A percentile compares a stretch with the other conserved stretches of the same genome.
These are phyloP conservation scores for Apotomis turbidana DNA, from an alignment of 2,888 invertebrate genomes.

Conservation along the genomic window DNA sequence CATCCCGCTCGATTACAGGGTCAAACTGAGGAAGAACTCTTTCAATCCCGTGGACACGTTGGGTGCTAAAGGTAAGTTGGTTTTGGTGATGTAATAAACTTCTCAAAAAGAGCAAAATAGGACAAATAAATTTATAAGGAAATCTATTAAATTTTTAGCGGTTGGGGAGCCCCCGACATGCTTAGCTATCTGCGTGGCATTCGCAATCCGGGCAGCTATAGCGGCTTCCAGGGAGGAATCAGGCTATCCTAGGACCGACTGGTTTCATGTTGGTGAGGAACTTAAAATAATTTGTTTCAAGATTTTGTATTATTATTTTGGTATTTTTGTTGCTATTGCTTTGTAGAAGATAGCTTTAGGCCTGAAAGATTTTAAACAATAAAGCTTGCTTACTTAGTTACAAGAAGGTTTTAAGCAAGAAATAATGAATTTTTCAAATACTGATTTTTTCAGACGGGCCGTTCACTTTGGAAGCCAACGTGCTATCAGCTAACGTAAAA, in stretches of 20 bases:
- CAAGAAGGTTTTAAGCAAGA: too few species aligned
- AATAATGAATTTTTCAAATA: too few species aligned
- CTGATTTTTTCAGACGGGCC: slow-evolving; percentile 73
- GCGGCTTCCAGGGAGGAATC: slow-evolving; percentile 85
- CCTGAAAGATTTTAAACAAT: too few species aligned
- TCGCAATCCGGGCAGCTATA: slow-evolving; percentile 86
- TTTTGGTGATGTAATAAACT: too few species aligned
- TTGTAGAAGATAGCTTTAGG: too few species aligned
- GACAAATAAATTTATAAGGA: too few species aligned
- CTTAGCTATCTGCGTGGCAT: slow-evolving; percentile 74
- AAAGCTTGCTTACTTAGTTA: too few species aligned
- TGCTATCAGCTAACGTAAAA: slow-evolving; percentile 47
- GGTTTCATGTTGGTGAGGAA: slow-evolving; percentile 85
- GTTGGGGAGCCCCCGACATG: slow-evolving; percentile 81
- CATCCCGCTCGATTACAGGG: slow-evolving; percentile 85
- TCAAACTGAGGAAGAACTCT: slow-evolving; percentile 82
- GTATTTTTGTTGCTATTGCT: background rate
- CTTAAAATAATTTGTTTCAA: too few species aligned
- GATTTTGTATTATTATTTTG: background rate
- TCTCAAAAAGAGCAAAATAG: too few species aligned
- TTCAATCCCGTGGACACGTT: slow-evolving; percentile 72
- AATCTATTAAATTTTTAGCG: slow-evolving; percentile 59
- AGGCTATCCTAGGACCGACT: slow-evolving; percentile 77
- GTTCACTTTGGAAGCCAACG: slow-evolving; percentile 69
- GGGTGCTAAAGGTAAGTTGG: slow-evolving; percentile 60